These are phyloP conservation scores for Drosophila oshimai DNA, from an alignment of 1,140 invertebrate species.

Conservation along the genomic window DNA sequence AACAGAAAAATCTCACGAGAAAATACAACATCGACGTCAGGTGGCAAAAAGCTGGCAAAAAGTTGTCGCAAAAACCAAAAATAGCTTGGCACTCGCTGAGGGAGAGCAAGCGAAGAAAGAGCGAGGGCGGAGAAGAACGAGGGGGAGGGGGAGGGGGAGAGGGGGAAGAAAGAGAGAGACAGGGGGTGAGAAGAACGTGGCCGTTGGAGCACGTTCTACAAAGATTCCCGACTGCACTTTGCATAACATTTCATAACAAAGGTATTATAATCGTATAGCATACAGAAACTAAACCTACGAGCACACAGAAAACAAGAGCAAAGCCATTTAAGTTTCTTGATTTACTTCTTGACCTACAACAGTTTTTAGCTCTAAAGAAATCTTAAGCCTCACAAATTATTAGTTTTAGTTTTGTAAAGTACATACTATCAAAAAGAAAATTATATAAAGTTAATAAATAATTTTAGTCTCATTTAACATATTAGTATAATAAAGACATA, in stretches of 20 bases:
- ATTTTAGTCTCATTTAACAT: too few species aligned
- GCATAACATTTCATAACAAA: constrained; percentile 36
- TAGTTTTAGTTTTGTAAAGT: too few species aligned
- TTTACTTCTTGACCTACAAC: background rate
- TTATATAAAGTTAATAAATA: too few species aligned
- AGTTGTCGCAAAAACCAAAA: constrained; percentile 57
- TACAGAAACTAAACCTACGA: background rate
- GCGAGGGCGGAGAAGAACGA: background rate
- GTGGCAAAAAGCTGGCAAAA: constrained; percentile 52
- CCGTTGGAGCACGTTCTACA: constrained; percentile 29
- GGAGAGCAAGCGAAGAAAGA: background rate
- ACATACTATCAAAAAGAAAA: too few species aligned
- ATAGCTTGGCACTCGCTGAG: constrained; percentile 36
- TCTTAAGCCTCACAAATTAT: too few species aligned
- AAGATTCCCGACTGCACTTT: constrained; percentile 35
- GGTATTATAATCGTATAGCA: constrained; percentile 6
- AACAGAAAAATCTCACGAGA: background rate
- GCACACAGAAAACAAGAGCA: background rate
- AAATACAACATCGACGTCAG: constrained; percentile 40
- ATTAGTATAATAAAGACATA: too few species aligned
- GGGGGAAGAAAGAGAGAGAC: background rate
- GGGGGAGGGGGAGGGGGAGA: background rate
- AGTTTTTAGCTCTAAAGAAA: background rate
- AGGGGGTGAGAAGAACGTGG: constrained; percentile 25
- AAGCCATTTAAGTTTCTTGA: background rate